Evolutionary conservation across 2,113 vertebrate genomes (phyloP).

Genomic region (Chaetops frenatus): DNA sequence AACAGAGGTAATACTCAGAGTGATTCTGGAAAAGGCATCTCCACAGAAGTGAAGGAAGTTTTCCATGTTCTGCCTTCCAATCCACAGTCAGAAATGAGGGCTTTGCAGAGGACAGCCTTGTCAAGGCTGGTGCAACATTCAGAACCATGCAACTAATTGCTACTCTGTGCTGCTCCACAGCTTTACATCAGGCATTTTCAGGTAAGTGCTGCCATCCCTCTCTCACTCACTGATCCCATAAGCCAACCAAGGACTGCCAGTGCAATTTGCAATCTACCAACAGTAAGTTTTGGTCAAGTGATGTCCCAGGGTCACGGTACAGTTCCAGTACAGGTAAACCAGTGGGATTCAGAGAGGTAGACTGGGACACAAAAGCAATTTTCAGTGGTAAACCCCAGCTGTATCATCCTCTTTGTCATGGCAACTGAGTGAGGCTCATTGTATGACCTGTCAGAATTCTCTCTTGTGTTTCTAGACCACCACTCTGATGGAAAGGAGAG

Average conservation of each 20-base stretch:
- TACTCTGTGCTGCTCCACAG: neutral
- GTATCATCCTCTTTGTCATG: neutral
- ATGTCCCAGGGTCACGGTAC: neutral
- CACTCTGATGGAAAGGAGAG: neutral
- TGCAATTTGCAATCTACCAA: neutral
- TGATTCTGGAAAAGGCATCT: neutral
- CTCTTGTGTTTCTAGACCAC: neutral
- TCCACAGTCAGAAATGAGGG: neutral
- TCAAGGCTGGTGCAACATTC: neutral
- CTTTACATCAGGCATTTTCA: neutral
- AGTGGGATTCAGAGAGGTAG: neutral
- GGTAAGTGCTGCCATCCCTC: fast-evolving
- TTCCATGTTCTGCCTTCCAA: neutral
- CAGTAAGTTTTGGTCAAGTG: neutral
- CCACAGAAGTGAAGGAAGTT: neutral
- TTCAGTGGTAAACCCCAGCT: neutral
- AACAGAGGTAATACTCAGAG: neutral
- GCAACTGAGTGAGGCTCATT: neutral
- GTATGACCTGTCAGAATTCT: neutral
- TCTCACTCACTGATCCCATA: neutral
- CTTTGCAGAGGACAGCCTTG: neutral
- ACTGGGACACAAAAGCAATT: neutral
- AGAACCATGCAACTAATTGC: neutral
- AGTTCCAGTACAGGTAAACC: neutral
- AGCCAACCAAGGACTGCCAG: neutral